phyloP scores from a whole-genome alignment of 2,888 invertebrate species.

The Archaeoteleia sp. region DNA sequence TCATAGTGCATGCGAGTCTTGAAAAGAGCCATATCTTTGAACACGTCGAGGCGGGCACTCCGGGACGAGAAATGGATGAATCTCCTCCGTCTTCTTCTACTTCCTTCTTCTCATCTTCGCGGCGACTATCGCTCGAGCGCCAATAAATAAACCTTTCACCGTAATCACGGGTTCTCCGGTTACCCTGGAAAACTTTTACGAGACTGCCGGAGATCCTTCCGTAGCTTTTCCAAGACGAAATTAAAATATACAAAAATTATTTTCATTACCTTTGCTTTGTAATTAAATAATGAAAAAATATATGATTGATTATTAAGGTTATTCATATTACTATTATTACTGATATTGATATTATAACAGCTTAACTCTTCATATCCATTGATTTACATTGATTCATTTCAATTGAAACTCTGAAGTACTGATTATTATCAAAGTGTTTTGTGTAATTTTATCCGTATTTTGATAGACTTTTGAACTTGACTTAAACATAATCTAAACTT shows the following conservation, averaged over 20 bases:
- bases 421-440: no score
- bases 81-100: conserved; percentile 39
- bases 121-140: conserved; percentile 40
- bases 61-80: conserved; percentile 27
- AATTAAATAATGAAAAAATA: no score
- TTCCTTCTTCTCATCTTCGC: conserved; percentile 43
- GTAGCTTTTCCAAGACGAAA: conserved; percentile 31
- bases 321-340: no score
- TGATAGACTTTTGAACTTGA: no score
- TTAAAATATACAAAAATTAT: conserved; percentile 35
- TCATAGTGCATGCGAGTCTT: conserved; percentile 20
- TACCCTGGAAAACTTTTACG: conserved; percentile 52
- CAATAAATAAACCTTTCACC: conserved; percentile 53
- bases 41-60: conserved; percentile 15
- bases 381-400: no score
- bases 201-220: conserved; percentile 25
- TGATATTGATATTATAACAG: no score
- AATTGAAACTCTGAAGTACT: no score
- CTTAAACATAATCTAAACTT: no score
- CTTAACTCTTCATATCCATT: no score
- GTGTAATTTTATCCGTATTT: no score
- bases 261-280: conserved; percentile 5
- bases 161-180: conserved; percentile 52
- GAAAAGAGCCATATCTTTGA: conserved; percentile 29
- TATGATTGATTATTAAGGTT: no score